phyloP scores from a whole-genome alignment of 2,113 vertebrate genomes.

The Festucalex cinctus region DNA sequence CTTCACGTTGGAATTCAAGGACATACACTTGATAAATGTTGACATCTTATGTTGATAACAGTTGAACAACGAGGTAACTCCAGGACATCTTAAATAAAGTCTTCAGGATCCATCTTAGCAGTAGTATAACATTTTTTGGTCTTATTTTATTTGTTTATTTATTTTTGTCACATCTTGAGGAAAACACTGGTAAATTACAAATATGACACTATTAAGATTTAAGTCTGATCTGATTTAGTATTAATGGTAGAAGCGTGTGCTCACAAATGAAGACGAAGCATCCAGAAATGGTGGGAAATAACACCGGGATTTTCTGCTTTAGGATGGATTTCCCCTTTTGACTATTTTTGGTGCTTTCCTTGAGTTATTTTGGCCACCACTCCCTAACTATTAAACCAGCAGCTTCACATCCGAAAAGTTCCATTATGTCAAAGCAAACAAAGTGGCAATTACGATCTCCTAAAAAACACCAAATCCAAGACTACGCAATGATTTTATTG shows the following conservation, averaged over 20 bases:
- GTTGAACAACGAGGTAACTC: conserved; percentile 37
- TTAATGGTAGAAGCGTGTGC: conserved; percentile 13
- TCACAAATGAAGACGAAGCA: conserved; percentile 17
- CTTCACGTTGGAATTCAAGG: conserved; percentile 26
- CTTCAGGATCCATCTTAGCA: background rate
- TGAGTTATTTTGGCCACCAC: conserved; percentile 52
- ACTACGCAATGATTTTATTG: conserved; percentile 19
- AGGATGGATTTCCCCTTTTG: conserved; percentile 40
- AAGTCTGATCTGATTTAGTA: conserved; percentile 7
- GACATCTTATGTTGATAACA: conserved; percentile 22
- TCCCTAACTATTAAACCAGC: conserved; percentile 52
- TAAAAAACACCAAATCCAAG: conserved; percentile 1
- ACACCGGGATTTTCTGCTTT: conserved; percentile 37
- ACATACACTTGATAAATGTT: conserved; percentile 16
- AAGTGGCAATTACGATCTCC: conserved; percentile 14
- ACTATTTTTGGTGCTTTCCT: conserved; percentile 47
- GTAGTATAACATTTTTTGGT: background rate
- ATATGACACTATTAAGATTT: background rate
- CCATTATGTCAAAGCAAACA: conserved; percentile 16
- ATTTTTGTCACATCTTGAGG: background rate
- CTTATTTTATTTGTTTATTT: background rate
- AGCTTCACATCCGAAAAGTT: conserved; percentile 27
- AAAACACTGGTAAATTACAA: background rate
- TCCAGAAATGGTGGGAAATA: conserved; percentile 24
- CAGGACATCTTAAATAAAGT: conserved; percentile 33